Evolutionary conservation across 1,140 invertebrate species (phyloP).

Genomic region (Brachionus calyciflorus): DNA sequence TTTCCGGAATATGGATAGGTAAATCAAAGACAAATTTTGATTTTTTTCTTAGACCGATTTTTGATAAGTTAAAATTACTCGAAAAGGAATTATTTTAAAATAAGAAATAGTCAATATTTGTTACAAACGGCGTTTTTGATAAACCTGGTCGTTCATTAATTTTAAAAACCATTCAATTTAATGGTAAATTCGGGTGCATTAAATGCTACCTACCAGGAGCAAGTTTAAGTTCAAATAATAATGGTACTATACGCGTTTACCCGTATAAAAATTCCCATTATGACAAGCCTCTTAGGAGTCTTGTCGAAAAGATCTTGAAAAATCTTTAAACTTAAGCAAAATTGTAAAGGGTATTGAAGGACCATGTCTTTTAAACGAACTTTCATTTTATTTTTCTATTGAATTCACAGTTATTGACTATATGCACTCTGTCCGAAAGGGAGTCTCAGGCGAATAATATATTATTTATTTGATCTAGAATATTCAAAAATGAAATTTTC

Average conservation of each 20-base stretch:
- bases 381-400: neutral
- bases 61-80: neutral
- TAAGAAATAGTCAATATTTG: neutral
- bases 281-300: neutral
- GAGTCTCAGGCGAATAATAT: neutral
- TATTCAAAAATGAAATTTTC: neutral
- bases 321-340: neutral
- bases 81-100: neutral
- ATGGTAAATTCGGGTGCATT: neutral
- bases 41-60: neutral
- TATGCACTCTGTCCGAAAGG: neutral
- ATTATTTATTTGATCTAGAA: neutral
- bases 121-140: neutral
- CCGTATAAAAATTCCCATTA: conserved; percentile 1
- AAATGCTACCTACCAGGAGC: neutral
- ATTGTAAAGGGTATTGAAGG: neutral
- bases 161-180: conserved; percentile 9
- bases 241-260: neutral
- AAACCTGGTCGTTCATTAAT: neutral
- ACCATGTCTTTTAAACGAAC: neutral
- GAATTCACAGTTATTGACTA: neutral
- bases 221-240: neutral
- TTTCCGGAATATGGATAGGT: neutral
- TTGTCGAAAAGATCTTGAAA: neutral
- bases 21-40: neutral